Evolutionary conservation across 2,113 vertebrate species (phyloP).

Genomic region (Malurus cyaneus): DNA sequence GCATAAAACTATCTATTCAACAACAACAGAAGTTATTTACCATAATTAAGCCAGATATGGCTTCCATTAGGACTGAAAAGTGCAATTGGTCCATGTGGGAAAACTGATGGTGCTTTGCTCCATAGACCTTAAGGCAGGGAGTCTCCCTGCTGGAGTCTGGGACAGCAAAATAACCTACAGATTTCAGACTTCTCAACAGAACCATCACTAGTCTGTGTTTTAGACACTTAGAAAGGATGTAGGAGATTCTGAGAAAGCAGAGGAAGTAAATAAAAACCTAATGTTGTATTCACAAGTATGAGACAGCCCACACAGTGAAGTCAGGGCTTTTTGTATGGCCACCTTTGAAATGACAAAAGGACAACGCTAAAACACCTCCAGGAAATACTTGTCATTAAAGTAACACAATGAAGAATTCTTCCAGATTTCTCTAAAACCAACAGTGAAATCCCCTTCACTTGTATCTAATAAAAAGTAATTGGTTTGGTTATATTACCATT

Average conservation of each 20-base stretch:
- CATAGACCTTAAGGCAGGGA: neutral
- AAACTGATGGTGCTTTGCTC: neutral
- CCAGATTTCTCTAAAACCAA: neutral
- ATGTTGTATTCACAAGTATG: neutral
- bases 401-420: neutral
- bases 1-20: neutral
- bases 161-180: neutral
- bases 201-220: neutral
- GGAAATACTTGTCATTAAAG: neutral
- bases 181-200: neutral
- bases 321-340: neutral
- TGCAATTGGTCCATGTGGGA: fast-evolving
- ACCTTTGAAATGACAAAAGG: neutral
- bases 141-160: neutral
- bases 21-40: neutral
- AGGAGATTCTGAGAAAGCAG: neutral
- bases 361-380: neutral
- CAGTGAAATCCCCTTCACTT: neutral
- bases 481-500: neutral
- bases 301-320: neutral
- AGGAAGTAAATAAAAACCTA: neutral
- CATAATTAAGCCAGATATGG: neutral
- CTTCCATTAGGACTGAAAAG: neutral
- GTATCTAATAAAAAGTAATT: neutral
- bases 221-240: neutral